Percentiles rank a stretch among this genome's conserved stretches.
Conservation (phyloP, 2,888 invertebrate genomes). For the Pachycephus smyrnensis region DNA sequence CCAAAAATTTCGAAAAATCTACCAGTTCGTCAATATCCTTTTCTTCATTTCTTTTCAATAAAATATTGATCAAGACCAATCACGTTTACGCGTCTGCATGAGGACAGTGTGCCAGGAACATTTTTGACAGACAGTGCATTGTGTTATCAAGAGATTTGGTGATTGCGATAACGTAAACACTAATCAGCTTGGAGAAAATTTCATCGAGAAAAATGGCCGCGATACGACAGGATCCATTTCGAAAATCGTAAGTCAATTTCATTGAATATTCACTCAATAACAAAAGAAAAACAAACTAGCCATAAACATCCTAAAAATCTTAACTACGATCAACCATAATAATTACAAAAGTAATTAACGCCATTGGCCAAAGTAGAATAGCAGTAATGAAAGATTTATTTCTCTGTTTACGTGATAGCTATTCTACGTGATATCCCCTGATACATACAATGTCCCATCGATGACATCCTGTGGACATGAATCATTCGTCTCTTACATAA, state of each 20-base stretch:
- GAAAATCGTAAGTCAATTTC: slow-evolving; percentile 27
- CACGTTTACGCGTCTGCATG: neutral
- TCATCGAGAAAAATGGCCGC: slow-evolving; percentile 18
- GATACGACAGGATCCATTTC: slow-evolving; percentile 24
- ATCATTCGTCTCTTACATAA: neutral
- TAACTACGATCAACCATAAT: neutral
- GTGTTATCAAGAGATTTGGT: neutral
- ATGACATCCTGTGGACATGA: neutral
- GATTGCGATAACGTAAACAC: neutral
- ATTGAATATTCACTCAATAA: neutral
- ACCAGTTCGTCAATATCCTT: neutral
- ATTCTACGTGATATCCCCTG: neutral
- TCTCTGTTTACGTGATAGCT: neutral
- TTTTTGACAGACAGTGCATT: neutral
- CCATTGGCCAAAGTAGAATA: neutral
- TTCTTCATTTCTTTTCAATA: neutral
- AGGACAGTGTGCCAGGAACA: neutral
- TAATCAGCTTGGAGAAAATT: neutral
- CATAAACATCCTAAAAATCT: neutral
- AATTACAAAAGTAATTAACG: neutral
- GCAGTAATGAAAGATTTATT: neutral
- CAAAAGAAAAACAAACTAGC: no score
- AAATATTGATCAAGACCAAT: neutral
- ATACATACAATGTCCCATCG: neutral
- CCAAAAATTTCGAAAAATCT: neutral